Evolutionary conservation across 2,888 invertebrate species (phyloP).

Genomic region (Meganola albula): DNA sequence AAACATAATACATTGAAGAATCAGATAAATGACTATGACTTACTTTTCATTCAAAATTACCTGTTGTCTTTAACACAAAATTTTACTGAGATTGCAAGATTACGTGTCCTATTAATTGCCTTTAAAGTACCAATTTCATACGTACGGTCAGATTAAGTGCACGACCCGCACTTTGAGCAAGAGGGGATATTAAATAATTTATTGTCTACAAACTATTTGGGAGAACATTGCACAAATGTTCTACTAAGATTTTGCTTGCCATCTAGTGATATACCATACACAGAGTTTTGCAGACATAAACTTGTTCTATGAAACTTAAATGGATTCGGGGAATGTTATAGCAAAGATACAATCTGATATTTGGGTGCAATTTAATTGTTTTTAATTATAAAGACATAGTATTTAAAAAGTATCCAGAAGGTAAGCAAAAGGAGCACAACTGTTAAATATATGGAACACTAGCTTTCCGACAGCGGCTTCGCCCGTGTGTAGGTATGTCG

Average conservation of each 20-base stretch:
- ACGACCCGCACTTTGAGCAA: slow-evolving; percentile 51
- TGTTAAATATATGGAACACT: no score
- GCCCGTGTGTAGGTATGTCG: no score
- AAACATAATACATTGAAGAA: slow-evolving; percentile 55
- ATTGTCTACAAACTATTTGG: slow-evolving; percentile 69
- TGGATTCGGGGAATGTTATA: slow-evolving; percentile 46
- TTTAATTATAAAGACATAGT: no score
- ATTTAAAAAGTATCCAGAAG: no score
- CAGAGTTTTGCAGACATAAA: slow-evolving; percentile 56
- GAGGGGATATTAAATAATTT: slow-evolving; percentile 74
- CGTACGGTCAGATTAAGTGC: slow-evolving; percentile 68
- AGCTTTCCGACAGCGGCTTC: no score
- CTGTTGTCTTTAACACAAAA: no score
- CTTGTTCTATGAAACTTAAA: slow-evolving; percentile 56
- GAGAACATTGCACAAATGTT: slow-evolving; percentile 57
- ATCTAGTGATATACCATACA: slow-evolving; percentile 58
- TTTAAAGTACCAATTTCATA: slow-evolving; percentile 65
- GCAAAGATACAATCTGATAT: slow-evolving; percentile 31
- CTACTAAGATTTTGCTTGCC: slow-evolving; percentile 56
- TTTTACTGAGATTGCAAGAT: no score
- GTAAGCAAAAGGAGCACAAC: no score
- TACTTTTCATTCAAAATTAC: slow-evolving; percentile 31
- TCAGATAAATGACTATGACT: slow-evolving; percentile 34
- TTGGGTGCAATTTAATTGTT: no score
- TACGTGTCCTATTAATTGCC: slow-evolving; percentile 63